A percentile compares a stretch with the other conserved stretches of the same genome.
Conservation (phyloP, 2,888 invertebrate genomes). For the Ormyrus rosae region DNA sequence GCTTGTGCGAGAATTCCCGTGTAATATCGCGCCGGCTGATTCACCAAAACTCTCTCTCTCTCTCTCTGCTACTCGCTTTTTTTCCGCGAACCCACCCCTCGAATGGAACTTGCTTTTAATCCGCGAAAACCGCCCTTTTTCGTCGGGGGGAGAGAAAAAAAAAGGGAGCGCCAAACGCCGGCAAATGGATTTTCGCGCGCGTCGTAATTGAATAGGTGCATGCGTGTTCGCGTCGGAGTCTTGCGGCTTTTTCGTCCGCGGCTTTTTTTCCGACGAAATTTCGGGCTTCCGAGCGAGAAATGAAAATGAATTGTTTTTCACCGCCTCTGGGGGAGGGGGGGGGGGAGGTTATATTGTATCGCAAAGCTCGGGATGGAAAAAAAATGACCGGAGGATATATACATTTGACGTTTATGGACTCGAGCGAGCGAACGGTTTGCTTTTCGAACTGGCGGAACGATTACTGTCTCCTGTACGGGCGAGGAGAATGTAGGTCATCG, state of each 20-base stretch:
- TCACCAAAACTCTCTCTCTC: slow-evolving; percentile 36
- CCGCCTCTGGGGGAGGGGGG: neutral
- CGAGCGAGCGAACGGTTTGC: neutral
- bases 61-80: neutral
- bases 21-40: neutral
- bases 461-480: neutral
- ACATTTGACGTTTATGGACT: slow-evolving; percentile 22
- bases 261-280: neutral
- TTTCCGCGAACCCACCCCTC: slow-evolving; percentile 21
- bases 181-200: slow-evolving; percentile 30
- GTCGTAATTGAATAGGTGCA: slow-evolving; percentile 30
- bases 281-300: neutral
- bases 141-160: neutral
- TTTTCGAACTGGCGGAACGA: neutral
- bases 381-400: slow-evolving; percentile 23
- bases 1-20: slow-evolving; percentile 19
- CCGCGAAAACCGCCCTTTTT: slow-evolving; percentile 21
- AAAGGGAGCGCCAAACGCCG: slow-evolving; percentile 1
- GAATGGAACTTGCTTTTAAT: slow-evolving; percentile 47
- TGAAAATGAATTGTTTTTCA: slow-evolving; percentile 42
- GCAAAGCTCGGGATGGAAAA: slow-evolving; percentile 1
- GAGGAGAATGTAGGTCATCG: neutral
- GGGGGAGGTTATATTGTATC: neutral
- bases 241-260: neutral
- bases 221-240: neutral